Base-by-base conservation (phyloP, 2,888 invertebrate genomes). In the Ennomos erosarius region DNA sequence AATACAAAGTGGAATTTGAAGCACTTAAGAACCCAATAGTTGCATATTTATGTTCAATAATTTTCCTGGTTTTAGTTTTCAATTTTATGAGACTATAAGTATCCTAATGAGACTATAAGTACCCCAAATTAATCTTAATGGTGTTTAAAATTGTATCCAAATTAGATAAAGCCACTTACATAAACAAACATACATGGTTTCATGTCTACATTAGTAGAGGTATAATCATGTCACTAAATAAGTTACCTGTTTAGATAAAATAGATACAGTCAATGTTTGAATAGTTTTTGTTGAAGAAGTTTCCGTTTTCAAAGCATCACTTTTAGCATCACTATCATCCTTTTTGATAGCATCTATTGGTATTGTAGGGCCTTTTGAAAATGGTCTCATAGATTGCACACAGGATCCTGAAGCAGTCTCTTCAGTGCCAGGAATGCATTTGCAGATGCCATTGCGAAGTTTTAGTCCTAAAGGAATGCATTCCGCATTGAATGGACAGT, bases 181-280 rank as follows among this genome's bases (percentile, higher is more conserved):
- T 26, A 26, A 26, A 26, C 26, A 26, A 26, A 26, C 26, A 26
- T 3, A 26, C 26, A 6, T 5, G 6, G 26, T 6, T 26, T 26
- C 26, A 26, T 6, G 3, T 26, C 6, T 6, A 26, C 6, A 26
- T 26, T 26, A 26, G 26, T 26, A 4, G 26, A 26, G 26, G 26
- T 26, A 26, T 26, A 26, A 6, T 26, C 26, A 26, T 26, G 26
- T 26, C 6, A 6, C 4, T 26, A 4, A 26, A 26, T 26, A 26
- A 26, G 26, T 68, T 81, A 98, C 96, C 82, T 95, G 94, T 85
- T 97, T 96, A 0, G 96, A 96, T 56, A 95, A 93, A 12, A 96
- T 96, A 10, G 95, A 95, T 0, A 97, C 96, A 13, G 95, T 93
- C 60, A 97, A 88, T 59, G 94, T 94, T 76, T 96, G 96, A 59